A percentile compares a stretch with the other conserved stretches of the same genome.
Conservation (phyloP, 2,113 vertebrate species). For the pig (Sus scrofa) region T2T-Sscrofa CM000817.6:96809501-96810000, state of each 20-base stretch:
- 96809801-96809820: background rate
- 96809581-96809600: background rate
- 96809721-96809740: background rate
- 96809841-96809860: background rate
- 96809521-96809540: accelerated
- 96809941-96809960: background rate
- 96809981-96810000: background rate
- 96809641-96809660: background rate
- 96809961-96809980: background rate
- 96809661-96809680: background rate
- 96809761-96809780: background rate
- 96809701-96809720: accelerated
- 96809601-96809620: background rate
- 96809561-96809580: background rate
- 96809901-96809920: background rate
- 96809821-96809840: background rate
- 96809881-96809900: background rate
- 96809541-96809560: background rate
- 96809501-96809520: accelerated
- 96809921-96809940: background rate
- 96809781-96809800: background rate
- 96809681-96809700: too few species aligned
- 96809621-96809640: background rate
- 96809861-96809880: background rate
- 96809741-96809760: background rate